Base-by-base conservation (phyloP, 2,888 invertebrate species). In the Ligdia adustata region DNA sequence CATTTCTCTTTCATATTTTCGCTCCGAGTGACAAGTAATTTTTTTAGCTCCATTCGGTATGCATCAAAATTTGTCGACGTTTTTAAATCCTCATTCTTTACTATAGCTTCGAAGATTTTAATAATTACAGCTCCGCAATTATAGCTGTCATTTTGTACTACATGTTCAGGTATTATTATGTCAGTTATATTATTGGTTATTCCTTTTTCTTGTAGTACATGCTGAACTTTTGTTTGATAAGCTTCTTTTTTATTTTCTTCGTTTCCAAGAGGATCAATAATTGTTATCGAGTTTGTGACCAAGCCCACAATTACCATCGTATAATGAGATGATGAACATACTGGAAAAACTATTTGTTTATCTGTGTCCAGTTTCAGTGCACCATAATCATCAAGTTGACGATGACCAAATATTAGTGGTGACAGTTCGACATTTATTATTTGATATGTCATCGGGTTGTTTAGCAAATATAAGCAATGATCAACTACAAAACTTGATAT, bases 401-500 rank as follows among this genome's bases (percentile, higher is more conserved):
- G 20, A 7, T 13, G 1, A 13, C 29, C 39, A 14, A 39, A 39
- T 22, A 39, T 1, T n/a, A 33, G 7, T 9, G 29, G 6, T 1
- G 39, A 29, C 14, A 26, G 1, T 29, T 39, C 39, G 1, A 38
- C 38, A 5, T 27, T 38, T 1, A 28, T 3, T 9, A 38, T 28
- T 18, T 38, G 28, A 5, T 9, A 38, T 16, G 4, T 3, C 1
- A 28, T 13, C 9, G 16, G 4, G 13, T n/a, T 13, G 2, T 27
- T 28, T 1, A 38, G n/a, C 7, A 38, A 13, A 14, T 31, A 13
- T 29, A 29, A 11, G 5, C 22, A 39, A 12, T 39, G 29, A 9
- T 29, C 29, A 29, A 29, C 14, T 2, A 32, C 32, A 11, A 41
- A 41, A 20, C 29, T 20, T 3, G 35, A 35, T 15, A 35, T 35